Percentiles rank a stretch among this genome's conserved stretches.
Conservation (phyloP, 2,113 vertebrate species). For the Oreochromis aureus region DNA sequence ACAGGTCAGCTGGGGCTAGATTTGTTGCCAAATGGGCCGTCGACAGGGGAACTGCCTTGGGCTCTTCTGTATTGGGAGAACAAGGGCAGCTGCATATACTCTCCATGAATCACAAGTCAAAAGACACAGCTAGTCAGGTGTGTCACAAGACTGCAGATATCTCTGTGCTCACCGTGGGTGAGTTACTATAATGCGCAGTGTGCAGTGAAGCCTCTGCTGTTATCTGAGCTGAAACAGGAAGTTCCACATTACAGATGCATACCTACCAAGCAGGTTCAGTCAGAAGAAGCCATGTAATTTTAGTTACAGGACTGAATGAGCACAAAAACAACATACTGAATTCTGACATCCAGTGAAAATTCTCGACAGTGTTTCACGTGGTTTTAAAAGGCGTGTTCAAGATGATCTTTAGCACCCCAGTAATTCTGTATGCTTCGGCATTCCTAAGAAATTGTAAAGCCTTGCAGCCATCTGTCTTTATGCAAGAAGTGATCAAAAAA, state of each 20-base stretch:
- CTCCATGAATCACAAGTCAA: slow-evolving; percentile 24
- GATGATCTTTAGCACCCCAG: fast-evolving
- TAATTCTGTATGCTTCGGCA: not conserved
- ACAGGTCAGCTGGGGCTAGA: slow-evolving; percentile 57
- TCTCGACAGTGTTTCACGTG: not conserved
- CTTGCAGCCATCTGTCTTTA: not conserved
- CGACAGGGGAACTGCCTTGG: not conserved
- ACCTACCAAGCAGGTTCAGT: slow-evolving; percentile 19
- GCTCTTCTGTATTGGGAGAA: slow-evolving; percentile 32
- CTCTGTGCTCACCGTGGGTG: not conserved
- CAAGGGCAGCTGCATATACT: slow-evolving; percentile 31
- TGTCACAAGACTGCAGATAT: not conserved
- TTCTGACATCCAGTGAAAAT: not conserved
- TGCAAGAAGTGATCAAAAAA: not conserved
- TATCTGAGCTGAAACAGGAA: slow-evolving; percentile 28
- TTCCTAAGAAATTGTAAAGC: not conserved
- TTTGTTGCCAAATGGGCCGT: not conserved
- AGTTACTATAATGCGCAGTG: not conserved
- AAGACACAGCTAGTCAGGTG: not conserved
- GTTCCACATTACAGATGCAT: not conserved
- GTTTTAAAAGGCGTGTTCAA: not conserved
- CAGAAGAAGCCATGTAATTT: not conserved
- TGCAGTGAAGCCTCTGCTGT: not conserved
- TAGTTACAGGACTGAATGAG: not conserved
- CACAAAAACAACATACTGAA: not conserved